Evolutionary conservation across 2,797 vertebrate species (phyloP).

Genomic region (Nothura maculosa): DNA sequence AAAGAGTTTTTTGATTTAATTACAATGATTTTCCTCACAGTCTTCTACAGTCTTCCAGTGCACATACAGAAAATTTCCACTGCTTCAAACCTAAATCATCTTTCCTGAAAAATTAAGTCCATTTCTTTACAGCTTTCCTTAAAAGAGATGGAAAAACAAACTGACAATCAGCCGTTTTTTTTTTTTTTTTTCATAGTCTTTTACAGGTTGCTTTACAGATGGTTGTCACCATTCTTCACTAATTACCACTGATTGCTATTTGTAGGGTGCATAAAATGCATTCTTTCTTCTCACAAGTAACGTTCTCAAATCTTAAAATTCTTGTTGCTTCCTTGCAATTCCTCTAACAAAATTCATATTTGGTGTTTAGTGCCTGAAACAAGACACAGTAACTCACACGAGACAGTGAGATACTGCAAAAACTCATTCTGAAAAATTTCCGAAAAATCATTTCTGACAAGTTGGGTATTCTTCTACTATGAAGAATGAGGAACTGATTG

Average conservation of each 20-base stretch:
- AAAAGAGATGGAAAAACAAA: not conserved
- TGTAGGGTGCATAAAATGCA: not conserved
- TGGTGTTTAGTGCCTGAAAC: not conserved
- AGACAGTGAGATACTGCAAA: not conserved
- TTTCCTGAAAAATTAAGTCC: not conserved
- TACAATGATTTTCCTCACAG: not conserved
- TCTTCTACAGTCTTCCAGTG: not conserved
- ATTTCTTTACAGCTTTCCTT: not conserved
- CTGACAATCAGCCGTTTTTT: not conserved
- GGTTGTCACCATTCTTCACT: not conserved
- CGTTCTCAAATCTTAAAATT: not conserved
- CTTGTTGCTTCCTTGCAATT: not conserved
- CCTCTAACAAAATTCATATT: not conserved
- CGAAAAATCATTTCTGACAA: not conserved
- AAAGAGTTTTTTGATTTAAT: not conserved
- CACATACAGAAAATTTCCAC: not conserved
- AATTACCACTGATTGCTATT: not conserved
- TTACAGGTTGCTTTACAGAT: not conserved
- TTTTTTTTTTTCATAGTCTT: not conserved
- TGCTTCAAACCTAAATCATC: not conserved
- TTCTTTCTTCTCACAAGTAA: not conserved
- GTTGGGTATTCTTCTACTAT: not conserved
- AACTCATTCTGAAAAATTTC: not conserved
- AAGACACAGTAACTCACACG: not conserved
- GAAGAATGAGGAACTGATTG: not conserved